Conservation (phyloP, 2,797 vertebrate genomes). For the Cossypha niveicapilla region DNA sequence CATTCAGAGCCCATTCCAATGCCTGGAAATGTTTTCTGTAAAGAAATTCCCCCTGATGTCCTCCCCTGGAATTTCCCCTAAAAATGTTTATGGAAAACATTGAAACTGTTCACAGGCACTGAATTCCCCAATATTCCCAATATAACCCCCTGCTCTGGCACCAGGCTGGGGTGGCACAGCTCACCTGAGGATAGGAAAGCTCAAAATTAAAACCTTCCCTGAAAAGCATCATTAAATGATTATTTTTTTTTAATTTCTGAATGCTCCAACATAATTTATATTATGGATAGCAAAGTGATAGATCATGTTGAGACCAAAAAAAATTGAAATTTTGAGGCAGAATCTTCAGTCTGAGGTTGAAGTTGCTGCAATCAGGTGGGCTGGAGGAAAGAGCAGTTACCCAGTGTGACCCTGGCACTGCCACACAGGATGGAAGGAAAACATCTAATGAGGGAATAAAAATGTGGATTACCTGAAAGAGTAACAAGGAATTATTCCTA, state of each 20-base stretch:
- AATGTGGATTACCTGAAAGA: not conserved
- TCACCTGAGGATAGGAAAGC: not conserved
- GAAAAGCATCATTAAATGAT: not conserved
- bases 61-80: not conserved
- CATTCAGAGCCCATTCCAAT: not conserved
- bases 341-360: not conserved
- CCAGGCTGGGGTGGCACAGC: not conserved
- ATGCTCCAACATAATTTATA: not conserved
- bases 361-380: not conserved
- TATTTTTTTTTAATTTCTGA: not conserved
- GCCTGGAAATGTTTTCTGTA: accelerated
- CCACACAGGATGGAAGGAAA: not conserved
- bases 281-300: not conserved
- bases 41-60: not conserved
- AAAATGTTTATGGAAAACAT: not conserved
- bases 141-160: not conserved
- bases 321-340: not conserved
- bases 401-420: not conserved
- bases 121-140: not conserved
- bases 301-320: not conserved
- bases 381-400: not conserved
- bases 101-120: not conserved
- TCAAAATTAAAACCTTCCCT: not conserved
- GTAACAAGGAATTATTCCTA: not conserved
- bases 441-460: not conserved